Evolutionary conservation across 2,888 invertebrate genomes (phyloP).

Genomic region (Pogonocherus hispidulus): DNA sequence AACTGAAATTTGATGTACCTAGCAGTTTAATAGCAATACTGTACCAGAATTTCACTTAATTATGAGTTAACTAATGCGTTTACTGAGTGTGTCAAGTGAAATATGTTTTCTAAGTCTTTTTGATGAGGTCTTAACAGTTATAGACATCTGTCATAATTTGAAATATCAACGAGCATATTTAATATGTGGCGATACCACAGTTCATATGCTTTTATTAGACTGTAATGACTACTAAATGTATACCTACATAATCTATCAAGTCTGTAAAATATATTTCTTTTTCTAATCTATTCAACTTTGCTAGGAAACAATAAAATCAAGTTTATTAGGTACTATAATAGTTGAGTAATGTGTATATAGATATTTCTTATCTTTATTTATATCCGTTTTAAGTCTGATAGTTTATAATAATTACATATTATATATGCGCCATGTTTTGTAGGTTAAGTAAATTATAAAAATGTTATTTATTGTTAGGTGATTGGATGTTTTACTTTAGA

Average conservation of each 20-base stretch:
- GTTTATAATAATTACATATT: constrained; percentile 44
- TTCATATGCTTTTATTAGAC: neutral
- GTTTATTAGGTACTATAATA: neutral
- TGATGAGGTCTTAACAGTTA: too few relatives aligned
- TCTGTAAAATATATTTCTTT: neutral
- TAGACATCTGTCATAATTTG: too few relatives aligned
- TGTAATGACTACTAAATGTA: neutral
- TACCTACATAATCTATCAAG: too few relatives aligned
- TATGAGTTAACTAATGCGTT: too few relatives aligned
- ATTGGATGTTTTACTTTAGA: constrained; percentile 53
- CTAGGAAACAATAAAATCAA: neutral
- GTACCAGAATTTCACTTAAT: too few relatives aligned
- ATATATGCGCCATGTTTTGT: constrained; percentile 51
- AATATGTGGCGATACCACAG: neutral
- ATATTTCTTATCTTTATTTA: constrained; percentile 27
- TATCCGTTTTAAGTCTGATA: constrained; percentile 51
- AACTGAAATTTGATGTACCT: too few relatives aligned
- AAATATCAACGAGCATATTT: neutral
- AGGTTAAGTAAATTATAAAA: constrained; percentile 54
- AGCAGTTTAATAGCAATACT: too few relatives aligned
- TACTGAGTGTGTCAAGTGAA: too few relatives aligned
- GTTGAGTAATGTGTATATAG: constrained; percentile 4
- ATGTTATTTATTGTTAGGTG: constrained; percentile 64
- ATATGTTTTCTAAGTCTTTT: too few relatives aligned
- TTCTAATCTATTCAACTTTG: neutral